These are phyloP conservation scores for Pseudanteris insignis DNA, from an alignment of 2,888 invertebrate genomes.

Conservation along the genomic window DNA sequence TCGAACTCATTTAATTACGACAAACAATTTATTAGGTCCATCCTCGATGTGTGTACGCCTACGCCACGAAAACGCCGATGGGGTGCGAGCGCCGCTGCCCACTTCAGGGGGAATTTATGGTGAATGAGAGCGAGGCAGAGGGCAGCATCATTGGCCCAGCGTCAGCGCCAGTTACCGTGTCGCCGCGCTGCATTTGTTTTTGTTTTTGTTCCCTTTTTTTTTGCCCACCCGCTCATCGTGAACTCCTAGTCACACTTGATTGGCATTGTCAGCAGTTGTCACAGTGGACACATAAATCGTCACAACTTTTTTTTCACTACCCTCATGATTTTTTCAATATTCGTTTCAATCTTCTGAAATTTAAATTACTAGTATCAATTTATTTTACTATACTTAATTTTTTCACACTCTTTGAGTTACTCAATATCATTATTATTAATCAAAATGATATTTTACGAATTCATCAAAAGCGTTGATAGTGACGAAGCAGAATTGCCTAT, in stretches of 20 bases:
- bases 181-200: slow-evolving; percentile 7
- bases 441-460: slow-evolving; percentile 36
- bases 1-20: slow-evolving; percentile 66
- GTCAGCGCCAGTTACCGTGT: slow-evolving; percentile 30
- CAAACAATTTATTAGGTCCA: slow-evolving; percentile 67
- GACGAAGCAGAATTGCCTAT: slow-evolving; percentile 17
- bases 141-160: slow-evolving; percentile 27
- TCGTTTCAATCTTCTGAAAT: too few species aligned
- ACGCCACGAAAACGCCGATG: slow-evolving; percentile 57
- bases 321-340: too few species aligned
- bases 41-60: slow-evolving; percentile 53
- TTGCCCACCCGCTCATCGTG: slow-evolving; percentile 19
- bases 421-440: too few species aligned
- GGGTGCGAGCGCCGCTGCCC: slow-evolving; percentile 42
- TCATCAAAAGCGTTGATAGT: slow-evolving; percentile 15
- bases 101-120: slow-evolving; percentile 36
- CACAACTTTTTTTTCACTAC: not conserved
- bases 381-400: too few species aligned
- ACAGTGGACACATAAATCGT: not conserved
- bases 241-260: slow-evolving; percentile 21
- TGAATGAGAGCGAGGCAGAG: slow-evolving; percentile 2
- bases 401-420: too few species aligned
- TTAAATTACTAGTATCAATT: too few species aligned
- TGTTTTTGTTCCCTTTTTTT: too few species aligned
- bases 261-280: slow-evolving; percentile 16